Evolutionary conservation across 2,797 vertebrate species (phyloP).

Genomic region (Gymnocypris eckloni): DNA sequence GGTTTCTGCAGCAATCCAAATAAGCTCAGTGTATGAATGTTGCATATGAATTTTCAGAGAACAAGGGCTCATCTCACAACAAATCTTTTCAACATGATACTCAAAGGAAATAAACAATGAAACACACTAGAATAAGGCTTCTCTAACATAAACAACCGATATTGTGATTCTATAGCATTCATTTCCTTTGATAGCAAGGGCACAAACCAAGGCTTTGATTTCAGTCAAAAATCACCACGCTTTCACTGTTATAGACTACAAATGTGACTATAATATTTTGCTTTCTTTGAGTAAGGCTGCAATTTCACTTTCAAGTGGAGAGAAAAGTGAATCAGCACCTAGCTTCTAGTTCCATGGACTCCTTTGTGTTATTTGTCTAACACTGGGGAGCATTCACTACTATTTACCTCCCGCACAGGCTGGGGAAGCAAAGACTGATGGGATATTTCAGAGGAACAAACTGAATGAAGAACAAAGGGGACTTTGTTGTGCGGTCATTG

Average conservation of each 20-base stretch:
- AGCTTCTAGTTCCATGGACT: conserved; percentile 68
- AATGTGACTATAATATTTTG: conserved; percentile 53
- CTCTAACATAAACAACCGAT: conserved; percentile 50
- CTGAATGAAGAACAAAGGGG: conserved; percentile 67
- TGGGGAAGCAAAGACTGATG: conserved; percentile 69
- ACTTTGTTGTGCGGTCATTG: conserved; percentile 65
- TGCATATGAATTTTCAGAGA: not conserved
- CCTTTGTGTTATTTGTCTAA: conserved; percentile 71
- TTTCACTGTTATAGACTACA: conserved; percentile 40
- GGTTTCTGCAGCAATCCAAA: not conserved
- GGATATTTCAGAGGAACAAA: conserved; percentile 72
- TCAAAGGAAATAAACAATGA: conserved; percentile 12
- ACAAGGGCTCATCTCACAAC: not conserved
- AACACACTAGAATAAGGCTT: not conserved
- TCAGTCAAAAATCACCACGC: conserved; percentile 51
- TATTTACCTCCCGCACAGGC: conserved; percentile 73
- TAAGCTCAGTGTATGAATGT: not conserved
- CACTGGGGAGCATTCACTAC: conserved; percentile 71
- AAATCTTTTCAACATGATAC: conserved; percentile 1
- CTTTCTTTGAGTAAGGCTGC: conserved; percentile 48
- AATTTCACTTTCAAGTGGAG: conserved; percentile 68
- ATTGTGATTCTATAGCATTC: conserved; percentile 23
- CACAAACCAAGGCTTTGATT: conserved; percentile 50
- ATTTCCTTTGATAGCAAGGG: conserved; percentile 34
- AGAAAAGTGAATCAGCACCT: conserved; percentile 63